phyloP scores from a whole-genome alignment of 2,888 invertebrate species.

The Ptilodon capucinus region DNA sequence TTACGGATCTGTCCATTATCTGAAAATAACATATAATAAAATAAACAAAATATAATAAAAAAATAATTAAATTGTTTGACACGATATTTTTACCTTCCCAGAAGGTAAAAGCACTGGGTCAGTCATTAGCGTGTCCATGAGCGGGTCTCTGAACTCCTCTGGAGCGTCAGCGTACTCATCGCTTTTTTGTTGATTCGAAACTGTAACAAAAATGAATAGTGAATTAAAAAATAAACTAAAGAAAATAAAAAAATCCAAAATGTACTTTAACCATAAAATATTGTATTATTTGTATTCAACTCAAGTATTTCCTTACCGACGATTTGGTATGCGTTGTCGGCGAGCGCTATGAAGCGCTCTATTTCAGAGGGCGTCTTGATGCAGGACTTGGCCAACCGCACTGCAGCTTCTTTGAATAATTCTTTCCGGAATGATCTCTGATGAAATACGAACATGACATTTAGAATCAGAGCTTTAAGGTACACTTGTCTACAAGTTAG shows the following conservation, averaged over 20 bases:
- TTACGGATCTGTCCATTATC: constrained; percentile 97
- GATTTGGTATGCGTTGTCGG: constrained; percentile 90
- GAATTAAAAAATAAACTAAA: not conserved
- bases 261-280: no score
- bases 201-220: constrained; percentile 47
- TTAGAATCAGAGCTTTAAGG: not conserved
- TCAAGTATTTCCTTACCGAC: constrained; percentile 69
- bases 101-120: constrained; percentile 97
- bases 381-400: constrained; percentile 89
- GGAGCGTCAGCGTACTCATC: constrained; percentile 98
- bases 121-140: constrained; percentile 98
- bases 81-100: constrained; percentile 81
- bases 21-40: constrained; percentile 38
- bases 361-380: constrained; percentile 94
- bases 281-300: no score
- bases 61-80: not conserved
- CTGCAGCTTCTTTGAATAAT: constrained; percentile 95
- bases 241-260: no score
- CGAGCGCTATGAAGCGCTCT: constrained; percentile 90
- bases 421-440: constrained; percentile 97
- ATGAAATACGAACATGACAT: constrained; percentile 17
- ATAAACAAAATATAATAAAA: not conserved
- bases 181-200: constrained; percentile 92
- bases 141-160: constrained; percentile 97
- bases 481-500: not conserved